Evolutionary conservation across 2,113 vertebrate genomes (phyloP).

Genomic region (human): GRCh38 chr1:184201501-184202000

Average conservation of each 20-base stretch:
- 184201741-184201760: background rate
- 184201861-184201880: background rate
- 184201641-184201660: background rate
- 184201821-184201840: background rate
- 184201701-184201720: background rate
- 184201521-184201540: slow-evolving; percentile 22
- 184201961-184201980: background rate
- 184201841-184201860: background rate
- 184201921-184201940: background rate
- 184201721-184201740: background rate
- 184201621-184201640: background rate
- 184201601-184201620: background rate
- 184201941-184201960: background rate
- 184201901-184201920: background rate
- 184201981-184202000: background rate
- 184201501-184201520: background rate
- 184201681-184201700: background rate
- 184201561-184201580: background rate
- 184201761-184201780: background rate
- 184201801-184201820: background rate
- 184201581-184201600: background rate
- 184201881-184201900: background rate
- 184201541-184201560: background rate
- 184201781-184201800: background rate
- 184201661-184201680: background rate